Base-by-base conservation (phyloP, 2,888 invertebrate genomes). In the Mycalesis mineus region DNA sequence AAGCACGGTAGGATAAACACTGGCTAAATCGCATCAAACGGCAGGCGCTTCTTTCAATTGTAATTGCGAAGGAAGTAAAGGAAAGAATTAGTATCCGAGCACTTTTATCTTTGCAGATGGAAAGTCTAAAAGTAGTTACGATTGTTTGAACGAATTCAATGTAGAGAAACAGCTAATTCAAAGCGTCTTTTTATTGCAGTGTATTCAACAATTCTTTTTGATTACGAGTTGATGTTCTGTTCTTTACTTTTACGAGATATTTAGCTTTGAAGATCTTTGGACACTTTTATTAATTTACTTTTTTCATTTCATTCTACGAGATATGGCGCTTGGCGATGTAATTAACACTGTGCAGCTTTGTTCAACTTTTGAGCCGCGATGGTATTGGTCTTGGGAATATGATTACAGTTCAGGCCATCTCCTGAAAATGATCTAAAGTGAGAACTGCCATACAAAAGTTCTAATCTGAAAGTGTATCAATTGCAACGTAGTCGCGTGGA, bases 1-100 rank as follows among this genome's bases (percentile, higher is more conserved):
- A 65, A 74, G 73, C 72, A 75, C 64, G 73, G 71, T 61, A 67
- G 65, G 66, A 66, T 71, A 69, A 72, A 62, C 57, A 60, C 55
- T 57, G 49, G 72, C 70, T 59, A 55, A 62, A 55, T 56, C 54
- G 54, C 48, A 54, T 57, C 53, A 57, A 55, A 52, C 28, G 40
- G 49, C 40, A 60, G 55, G 44, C 44, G 52, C 55, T 58, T 52
- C 53, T 58, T 62, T 48, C 47, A 54, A 59, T 50, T 55, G 61
- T 63, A 59, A 63, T 63, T 61, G 56, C 49, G 44, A 63, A 58
- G 48, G 53, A 52, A 54, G 42, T 55, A 52, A 56, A 53, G 47
- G 36, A 48, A 55, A 54, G 58, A 52, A 55, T 57, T 56, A 56
- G 56, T 60, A 54, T 42, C 41, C 15, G 40, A 42, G 53, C 31